Conservation (phyloP, 2,888 invertebrate species). For the Bembecia ichneumoniformis region DNA sequence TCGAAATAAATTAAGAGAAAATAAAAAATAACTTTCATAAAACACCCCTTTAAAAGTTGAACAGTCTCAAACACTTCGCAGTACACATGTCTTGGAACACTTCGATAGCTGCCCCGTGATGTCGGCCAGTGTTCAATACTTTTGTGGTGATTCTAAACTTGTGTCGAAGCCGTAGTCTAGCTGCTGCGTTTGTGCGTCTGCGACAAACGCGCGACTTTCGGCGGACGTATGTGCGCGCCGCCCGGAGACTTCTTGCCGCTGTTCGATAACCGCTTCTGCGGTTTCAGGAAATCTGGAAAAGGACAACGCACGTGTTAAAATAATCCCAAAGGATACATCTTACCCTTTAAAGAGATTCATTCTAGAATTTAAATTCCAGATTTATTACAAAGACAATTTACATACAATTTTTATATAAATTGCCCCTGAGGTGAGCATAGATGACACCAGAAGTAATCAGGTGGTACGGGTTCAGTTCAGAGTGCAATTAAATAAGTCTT, state of each 20-base stretch:
- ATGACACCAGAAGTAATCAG: no score
- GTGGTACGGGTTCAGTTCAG: no score
- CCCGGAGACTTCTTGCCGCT: constrained; percentile 65
- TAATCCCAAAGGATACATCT: constrained; percentile 3
- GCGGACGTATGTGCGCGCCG: constrained; percentile 61
- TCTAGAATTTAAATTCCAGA: neutral
- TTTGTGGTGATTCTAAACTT: constrained; percentile 5
- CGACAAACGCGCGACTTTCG: constrained; percentile 58
- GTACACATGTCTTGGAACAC: constrained; percentile 2
- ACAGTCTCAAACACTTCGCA: constrained; percentile 9
- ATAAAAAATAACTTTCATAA: constrained; percentile 35
- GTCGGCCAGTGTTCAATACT: neutral
- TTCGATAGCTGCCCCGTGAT: constrained; percentile 22
- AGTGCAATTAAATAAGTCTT: no score
- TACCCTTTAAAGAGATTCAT: constrained; percentile 1
- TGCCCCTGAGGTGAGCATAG: no score
- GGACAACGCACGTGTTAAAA: constrained; percentile 1
- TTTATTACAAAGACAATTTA: neutral
- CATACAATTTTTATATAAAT: no score
- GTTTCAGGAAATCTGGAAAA: constrained; percentile 78
- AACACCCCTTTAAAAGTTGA: constrained; percentile 25
- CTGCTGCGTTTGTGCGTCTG: constrained; percentile 58
- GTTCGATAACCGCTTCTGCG: constrained; percentile 73
- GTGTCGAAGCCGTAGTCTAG: constrained; percentile 31
- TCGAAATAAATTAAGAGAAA: constrained; percentile 61